A percentile compares a stretch with the other conserved stretches of the same genome.
These are phyloP conservation scores for Amphiprion clarkii DNA, from an alignment of 2,797 vertebrate genomes.

Conservation along the genomic window DNA sequence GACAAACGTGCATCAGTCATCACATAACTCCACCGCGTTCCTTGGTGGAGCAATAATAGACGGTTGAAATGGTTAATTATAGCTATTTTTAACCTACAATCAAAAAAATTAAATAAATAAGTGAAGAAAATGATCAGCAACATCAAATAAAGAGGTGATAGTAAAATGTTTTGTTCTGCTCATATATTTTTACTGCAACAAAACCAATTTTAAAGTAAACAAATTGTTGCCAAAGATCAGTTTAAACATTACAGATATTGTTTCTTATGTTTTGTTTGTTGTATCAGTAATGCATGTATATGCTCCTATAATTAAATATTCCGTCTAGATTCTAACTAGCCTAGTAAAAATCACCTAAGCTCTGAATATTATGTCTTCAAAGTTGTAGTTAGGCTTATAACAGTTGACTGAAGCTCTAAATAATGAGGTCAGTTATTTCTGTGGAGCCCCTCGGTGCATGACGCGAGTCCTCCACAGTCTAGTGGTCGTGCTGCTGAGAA, in stretches of 20 bases:
- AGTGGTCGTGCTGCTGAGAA: constrained; percentile 37
- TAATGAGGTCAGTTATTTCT: constrained; percentile 52
- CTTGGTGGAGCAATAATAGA: not conserved
- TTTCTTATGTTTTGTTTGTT: not conserved
- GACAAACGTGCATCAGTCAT: too few relatives aligned
- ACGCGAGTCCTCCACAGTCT: constrained; percentile 31
- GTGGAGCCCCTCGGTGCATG: constrained; percentile 24
- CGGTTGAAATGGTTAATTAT: not conserved
- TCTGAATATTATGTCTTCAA: not conserved
- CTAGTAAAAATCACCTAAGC: not conserved
- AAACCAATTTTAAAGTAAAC: not conserved
- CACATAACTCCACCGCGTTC: too few relatives aligned
- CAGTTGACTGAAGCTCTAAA: constrained; percentile 38
- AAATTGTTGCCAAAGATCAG: not conserved
- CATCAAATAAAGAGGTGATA: not conserved
- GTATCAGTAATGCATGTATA: not conserved
- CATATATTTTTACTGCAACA: not conserved
- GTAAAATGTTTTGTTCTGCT: not conserved
- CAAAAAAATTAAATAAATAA: not conserved
- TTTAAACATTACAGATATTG: not conserved
- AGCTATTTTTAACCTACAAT: not conserved
- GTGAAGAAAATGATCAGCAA: not conserved
- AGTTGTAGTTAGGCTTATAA: constrained; percentile 16
- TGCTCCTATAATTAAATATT: not conserved
- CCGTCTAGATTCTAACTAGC: too few relatives aligned